Evolutionary conservation across 2,888 invertebrate species (phyloP), one percentile per base, ranked within the genome.

Genomic region (Allolobophora icterica): DNA sequence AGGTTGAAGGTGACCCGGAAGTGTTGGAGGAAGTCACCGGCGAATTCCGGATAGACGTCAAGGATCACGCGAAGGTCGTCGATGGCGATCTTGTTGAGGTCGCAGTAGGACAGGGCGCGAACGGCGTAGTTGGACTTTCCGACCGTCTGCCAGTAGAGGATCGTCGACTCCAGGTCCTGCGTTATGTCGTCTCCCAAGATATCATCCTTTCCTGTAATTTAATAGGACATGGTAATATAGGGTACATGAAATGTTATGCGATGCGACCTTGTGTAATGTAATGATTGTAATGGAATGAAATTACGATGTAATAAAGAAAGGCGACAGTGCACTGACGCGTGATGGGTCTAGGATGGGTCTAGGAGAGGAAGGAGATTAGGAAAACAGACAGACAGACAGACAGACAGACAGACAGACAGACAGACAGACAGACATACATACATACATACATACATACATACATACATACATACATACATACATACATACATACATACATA

Each of bases 1-100:
- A 95, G 93, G 92, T 95, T 95, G 91, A 95, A 95, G 11, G 95
- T 95, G 84, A 95, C 94, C 52, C 94, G 93, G 92, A 95, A 95
- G 89, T 94, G 94, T 21, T 93, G 92, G 89, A 94, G 93, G 91
- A 95, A 95, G 89, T 94, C 94, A 45, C 94, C 94, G 1, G 95
- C 94, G 92, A 95, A 95, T 92, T 95, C 95, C 13, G 95, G 95
- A 91, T 95, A 95, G 84, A 94, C 94, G 90, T 94, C 94, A 13
- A 95, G 93, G 17, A 95, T 95, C 89, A 94, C 94, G 90, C 94
- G 93, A 13, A 95, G 93, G 91, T 95, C 95, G 11, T 92, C 92
- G 87, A 95, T 91, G 91, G 94, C 94, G 91, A 95, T 95, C 91
- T 95, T 95, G 93, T 95, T 95, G 89, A 95, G 94, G 93, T 95